A percentile compares a stretch with the other conserved stretches of the same genome.
Conservation (phyloP, 2,113 vertebrate species). For the Leucopternis melanops region DNA sequence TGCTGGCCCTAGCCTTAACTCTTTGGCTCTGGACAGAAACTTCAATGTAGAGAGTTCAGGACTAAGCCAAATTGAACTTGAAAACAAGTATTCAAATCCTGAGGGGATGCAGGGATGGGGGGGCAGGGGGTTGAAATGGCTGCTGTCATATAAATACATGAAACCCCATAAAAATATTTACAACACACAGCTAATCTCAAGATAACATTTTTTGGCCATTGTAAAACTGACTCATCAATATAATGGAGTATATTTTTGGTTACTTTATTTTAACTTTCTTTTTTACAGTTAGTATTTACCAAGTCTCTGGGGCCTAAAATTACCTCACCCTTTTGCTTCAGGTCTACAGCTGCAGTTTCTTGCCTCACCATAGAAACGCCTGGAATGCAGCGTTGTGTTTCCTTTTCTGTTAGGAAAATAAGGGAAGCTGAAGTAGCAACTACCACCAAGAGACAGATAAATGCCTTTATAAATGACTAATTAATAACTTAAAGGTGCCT, state of each 20-base stretch:
- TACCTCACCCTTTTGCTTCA: constrained; percentile 85
- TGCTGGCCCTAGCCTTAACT: neutral
- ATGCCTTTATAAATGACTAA: constrained; percentile 59
- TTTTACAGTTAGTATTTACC: constrained; percentile 96
- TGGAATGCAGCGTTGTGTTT: constrained; percentile 92
- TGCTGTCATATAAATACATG: constrained; percentile 50
- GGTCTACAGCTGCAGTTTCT: constrained; percentile 93
- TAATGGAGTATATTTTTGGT: constrained; percentile 54
- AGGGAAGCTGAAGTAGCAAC: constrained; percentile 69
- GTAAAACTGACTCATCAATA: constrained; percentile 66
- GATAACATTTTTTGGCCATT: constrained; percentile 55
- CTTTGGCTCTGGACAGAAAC: constrained; percentile 7
- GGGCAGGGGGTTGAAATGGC: neutral
- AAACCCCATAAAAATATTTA: constrained; percentile 54
- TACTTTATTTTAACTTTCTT: constrained; percentile 79
- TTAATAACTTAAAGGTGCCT: constrained; percentile 67
- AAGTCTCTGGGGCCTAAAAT: constrained; percentile 87
- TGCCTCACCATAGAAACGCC: constrained; percentile 85
- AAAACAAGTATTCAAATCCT: constrained; percentile 53
- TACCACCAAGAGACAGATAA: constrained; percentile 70
- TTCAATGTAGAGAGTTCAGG: constrained; percentile 5
- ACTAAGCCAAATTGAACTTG: constrained; percentile 34
- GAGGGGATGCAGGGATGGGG: neutral
- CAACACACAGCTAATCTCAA: constrained; percentile 67
- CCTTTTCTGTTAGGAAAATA: constrained; percentile 86